These are phyloP conservation scores for Ochlodes sylvanus DNA, from an alignment of 2,888 invertebrate species.

Conservation along the genomic window DNA sequence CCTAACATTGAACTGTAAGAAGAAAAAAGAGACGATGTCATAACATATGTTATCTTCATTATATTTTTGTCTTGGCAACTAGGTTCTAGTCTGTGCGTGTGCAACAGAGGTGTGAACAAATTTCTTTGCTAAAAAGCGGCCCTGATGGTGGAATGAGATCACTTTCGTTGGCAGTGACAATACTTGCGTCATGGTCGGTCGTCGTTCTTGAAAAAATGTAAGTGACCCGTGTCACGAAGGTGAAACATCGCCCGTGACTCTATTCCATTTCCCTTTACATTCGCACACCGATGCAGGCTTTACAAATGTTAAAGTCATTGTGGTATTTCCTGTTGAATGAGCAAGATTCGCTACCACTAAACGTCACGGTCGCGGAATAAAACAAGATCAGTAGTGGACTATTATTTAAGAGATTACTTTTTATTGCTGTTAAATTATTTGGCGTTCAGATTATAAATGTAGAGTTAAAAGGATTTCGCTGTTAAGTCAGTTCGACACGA, in stretches of 20 bases:
- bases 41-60: conserved; percentile 13
- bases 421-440: conserved; percentile 5
- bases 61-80: conserved; percentile 35
- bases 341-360: conserved; percentile 8
- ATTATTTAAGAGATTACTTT: background rate
- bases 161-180: conserved; percentile 35
- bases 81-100: conserved; percentile 25
- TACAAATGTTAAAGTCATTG: conserved; percentile 14
- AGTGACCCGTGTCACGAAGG: conserved; percentile 45
- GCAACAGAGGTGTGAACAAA: conserved; percentile 38
- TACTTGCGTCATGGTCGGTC: conserved; percentile 67
- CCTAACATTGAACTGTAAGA: conserved; percentile 1
- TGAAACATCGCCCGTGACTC: conserved; percentile 35
- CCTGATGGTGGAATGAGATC: conserved; percentile 38
- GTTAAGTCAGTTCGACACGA: background rate
- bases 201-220: conserved; percentile 67
- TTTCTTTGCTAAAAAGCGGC: conserved; percentile 44
- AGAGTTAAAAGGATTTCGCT: background rate
- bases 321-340: conserved; percentile 28
- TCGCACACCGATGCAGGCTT: conserved; percentile 3
- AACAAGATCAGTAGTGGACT: background rate
- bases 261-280: conserved; percentile 29
- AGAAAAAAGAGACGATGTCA: conserved; percentile 16
- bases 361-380: conserved; percentile 15
- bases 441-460: background rate